Base-by-base conservation (phyloP, 2,888 invertebrate genomes). In the Lingula anatina region DNA sequence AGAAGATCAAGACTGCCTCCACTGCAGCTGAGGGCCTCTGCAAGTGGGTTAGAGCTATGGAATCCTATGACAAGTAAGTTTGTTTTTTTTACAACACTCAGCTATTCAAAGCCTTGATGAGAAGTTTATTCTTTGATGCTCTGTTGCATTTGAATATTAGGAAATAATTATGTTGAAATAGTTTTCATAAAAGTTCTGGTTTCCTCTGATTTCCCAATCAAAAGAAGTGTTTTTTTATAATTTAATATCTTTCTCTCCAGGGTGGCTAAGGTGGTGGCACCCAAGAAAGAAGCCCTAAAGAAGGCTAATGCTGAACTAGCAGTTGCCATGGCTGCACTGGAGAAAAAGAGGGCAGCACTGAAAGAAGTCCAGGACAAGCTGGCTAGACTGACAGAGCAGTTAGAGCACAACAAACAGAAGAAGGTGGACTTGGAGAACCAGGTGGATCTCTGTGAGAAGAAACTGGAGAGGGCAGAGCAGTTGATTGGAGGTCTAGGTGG, bases 1-100 rank as follows among this genome's bases (percentile, higher is more conserved):
- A 92, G 42, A 93, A 93, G 79, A 84, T 94, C 28, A 87, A 86
- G 69, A 79, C 84, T 0, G 91, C 90, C 1, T 93, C 94, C 0
- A 86, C 87, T 0, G 94, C 94, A 5, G 89, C 89, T 65, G 92
- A 94, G 79, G 93, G 88, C 82, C 60, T 78, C 50, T 73, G 74
- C 57, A 69, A 68, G 51, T 78, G 77, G 77, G 66, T 73, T n/a
- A 47, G 69, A 48, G 77, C 78, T 50, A 77, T 78, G 69, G 77
- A 78, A 42, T 64, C 70, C 25, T 77, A 77, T 56, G 77, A 77
- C 63, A 70, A 66, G 75, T 75, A 57, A 60, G 62, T 51, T n/a
- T n/a, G n/a, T n/a, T n/a, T n/a, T n/a, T n/a, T n/a, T n/a, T n/a
- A n/a, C n/a, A n/a, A n/a, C n/a, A n/a, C n/a, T n/a, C n/a, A n/a